Evolutionary conservation across 64 coral and sea anemone genomes (phyloP).

Genomic region (Montipora cactus): DNA sequence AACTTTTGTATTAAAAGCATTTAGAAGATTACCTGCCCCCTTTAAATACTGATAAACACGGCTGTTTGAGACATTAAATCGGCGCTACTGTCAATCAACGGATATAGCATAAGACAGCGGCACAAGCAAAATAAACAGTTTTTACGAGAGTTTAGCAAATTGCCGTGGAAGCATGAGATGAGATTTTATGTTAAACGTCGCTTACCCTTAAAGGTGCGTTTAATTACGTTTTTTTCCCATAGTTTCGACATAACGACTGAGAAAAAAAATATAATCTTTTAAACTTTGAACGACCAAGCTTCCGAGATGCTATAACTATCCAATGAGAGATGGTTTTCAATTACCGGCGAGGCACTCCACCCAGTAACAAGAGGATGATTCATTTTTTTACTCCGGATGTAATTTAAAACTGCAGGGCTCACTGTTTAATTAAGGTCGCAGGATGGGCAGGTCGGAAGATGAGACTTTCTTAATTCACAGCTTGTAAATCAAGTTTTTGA

Average conservation of each 20-base stretch:
- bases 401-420: background rate
- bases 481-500: background rate
- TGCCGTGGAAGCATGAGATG: slow-evolving; percentile 13
- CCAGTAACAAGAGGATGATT: slow-evolving; percentile 5
- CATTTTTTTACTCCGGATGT: background rate
- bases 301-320: background rate
- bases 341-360: background rate
- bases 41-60: background rate
- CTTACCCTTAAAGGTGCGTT: no score
- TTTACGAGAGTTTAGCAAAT: background rate
- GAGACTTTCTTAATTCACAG: background rate
- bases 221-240: background rate
- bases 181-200: background rate
- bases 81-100: slow-evolving; percentile 32
- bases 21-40: background rate
- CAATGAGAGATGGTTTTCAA: background rate
- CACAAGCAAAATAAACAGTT: slow-evolving; percentile 29
- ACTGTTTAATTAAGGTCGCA: background rate
- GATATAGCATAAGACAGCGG: background rate
- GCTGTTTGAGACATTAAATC: slow-evolving; percentile 9
- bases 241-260: background rate
- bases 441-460: background rate
- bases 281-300: background rate
- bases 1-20: background rate
- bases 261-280: background rate